A percentile compares a stretch with the other conserved stretches of the same genome.
Evolutionary conservation across 2,113 vertebrate species (phyloP).

Genomic region (Manacus vitellinus): DNA sequence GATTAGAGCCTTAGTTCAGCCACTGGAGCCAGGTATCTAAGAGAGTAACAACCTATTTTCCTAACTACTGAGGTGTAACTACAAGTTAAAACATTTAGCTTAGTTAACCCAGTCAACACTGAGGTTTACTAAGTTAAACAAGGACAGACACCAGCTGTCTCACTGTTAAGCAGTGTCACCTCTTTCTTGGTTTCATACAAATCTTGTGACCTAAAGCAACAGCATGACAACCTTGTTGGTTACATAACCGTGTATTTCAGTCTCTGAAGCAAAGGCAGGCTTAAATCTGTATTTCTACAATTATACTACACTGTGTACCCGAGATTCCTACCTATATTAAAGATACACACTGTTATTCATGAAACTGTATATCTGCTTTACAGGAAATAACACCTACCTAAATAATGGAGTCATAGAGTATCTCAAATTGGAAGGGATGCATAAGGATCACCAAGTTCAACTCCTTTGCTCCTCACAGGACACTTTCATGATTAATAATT

Average conservation of each 20-base stretch:
- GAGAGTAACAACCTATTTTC: background rate
- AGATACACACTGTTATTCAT: background rate
- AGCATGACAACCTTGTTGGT: background rate
- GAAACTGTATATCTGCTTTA: background rate
- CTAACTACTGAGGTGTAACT: background rate
- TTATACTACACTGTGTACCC: too few species aligned
- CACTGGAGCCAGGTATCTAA: background rate
- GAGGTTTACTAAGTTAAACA: background rate
- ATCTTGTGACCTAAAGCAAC: background rate
- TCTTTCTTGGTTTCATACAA: background rate
- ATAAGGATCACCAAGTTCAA: background rate
- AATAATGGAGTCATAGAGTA: background rate
- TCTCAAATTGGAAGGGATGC: background rate
- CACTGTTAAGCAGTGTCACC: background rate
- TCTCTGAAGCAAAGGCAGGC: accelerated
- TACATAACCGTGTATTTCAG: background rate
- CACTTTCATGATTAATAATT: background rate
- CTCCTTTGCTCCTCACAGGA: background rate
- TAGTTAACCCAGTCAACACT: background rate
- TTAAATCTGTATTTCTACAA: background rate
- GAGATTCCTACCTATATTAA: background rate
- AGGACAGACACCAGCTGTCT: background rate
- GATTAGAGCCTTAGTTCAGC: background rate
- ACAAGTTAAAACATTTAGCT: background rate
- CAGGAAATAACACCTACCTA: background rate